These are phyloP conservation scores for Plecotus auritus DNA, from an alignment of 2,113 vertebrate genomes.

Conservation along the genomic window DNA sequence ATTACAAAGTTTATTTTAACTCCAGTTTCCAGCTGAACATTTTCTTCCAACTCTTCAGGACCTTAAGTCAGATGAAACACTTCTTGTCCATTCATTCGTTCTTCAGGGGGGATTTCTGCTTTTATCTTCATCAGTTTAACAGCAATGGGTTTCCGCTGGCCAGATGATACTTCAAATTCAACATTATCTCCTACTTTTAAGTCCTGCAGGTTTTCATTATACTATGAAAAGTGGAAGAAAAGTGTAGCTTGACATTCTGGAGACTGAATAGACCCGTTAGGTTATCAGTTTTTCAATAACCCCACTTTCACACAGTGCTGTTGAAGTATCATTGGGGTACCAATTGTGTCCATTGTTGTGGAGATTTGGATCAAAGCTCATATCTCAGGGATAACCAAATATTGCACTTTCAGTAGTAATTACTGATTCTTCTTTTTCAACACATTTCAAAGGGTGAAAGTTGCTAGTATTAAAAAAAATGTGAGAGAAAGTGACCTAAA, in stretches of 20 bases:
- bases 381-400: conserved; percentile 84
- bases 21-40: conserved; percentile 94
- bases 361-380: background rate
- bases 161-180: conserved; percentile 99
- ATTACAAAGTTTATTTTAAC: conserved; percentile 99
- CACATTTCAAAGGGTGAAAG: conserved; percentile 55
- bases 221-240: background rate
- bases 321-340: background rate
- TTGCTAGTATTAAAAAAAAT: no score
- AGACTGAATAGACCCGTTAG: background rate
- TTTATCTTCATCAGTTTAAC: conserved; percentile 99
- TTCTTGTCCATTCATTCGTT: conserved; percentile 99
- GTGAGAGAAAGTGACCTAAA: no score
- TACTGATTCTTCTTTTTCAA: conserved; percentile 84
- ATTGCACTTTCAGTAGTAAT: conserved; percentile 91
- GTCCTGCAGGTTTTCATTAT: background rate
- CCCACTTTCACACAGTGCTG: background rate
- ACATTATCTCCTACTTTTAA: conserved; percentile 89
- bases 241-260: background rate
- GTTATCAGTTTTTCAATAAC: background rate
- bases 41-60: conserved; percentile 95
- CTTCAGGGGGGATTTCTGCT: conserved; percentile 97
- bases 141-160: conserved; percentile 98
- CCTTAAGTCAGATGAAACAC: conserved; percentile 99
- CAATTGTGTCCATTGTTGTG: background rate